Base-by-base conservation (phyloP, 2,888 invertebrate genomes). In the Marronus borbonicus region DNA sequence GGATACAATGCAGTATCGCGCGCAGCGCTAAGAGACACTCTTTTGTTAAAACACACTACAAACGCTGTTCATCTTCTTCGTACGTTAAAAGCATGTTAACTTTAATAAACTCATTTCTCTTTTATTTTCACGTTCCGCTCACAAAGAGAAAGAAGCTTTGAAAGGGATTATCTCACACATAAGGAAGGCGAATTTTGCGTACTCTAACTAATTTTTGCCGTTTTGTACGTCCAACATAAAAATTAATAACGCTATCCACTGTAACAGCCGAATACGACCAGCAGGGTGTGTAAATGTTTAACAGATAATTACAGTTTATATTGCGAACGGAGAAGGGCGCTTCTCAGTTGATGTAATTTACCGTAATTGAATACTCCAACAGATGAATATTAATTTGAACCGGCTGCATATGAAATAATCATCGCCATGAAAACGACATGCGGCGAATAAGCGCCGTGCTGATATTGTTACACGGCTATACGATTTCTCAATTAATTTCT, bases 331-430 rank as follows among this genome's bases (percentile, higher is more conserved):
- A 20, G 55, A 20, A 44, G 55, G 20, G 24, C 24, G 49, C 50
- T 49, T 68, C 50, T 68, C 24, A 14, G 50, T 65, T 65, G 39
- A 68, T 68, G n/a, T 68, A 44, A 68, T 68, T 28, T 50, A 68
- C 50, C 50, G 24, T 50, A 24, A 50, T 28, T 68, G 50, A n/a
- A 50, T 8, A 50, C 50, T 68, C 49, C 3, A 68, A 3, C 14
- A 24, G 50, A 68, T 68, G 68, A 50, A 68, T 68, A 50, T 68
- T 68, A 68, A 50, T 24, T 68, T 28, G 28, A n/a, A 28, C 68
- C 17, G 68, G 49, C 39, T 68, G 14, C 12, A 24, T 50, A 20
- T n/a, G 49, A 0, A 20, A 28, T 68, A 68, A 50, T 68, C 68
- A 68, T n/a, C 52, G 24, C 4, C 31, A 7, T 28, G 50, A 68